Conservation (phyloP, 2,113 vertebrate genomes). For the Pelvicachromis taeniatus region DNA sequence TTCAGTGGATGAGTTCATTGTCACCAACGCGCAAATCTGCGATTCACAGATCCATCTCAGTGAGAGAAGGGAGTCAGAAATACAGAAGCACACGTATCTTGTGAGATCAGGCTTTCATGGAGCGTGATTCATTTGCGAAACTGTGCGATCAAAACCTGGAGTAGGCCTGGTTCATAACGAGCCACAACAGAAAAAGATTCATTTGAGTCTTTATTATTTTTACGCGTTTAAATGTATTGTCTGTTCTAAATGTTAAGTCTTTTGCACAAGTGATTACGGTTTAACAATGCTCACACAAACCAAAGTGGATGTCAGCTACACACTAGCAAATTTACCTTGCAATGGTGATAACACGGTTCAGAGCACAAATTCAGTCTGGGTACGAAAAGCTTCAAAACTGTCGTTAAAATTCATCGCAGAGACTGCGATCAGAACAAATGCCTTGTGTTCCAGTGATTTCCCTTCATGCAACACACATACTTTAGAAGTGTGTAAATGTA, state of each 20-base stretch:
- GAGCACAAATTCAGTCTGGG: neutral
- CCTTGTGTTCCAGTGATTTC: neutral
- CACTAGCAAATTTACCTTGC: neutral
- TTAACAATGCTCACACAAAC: neutral
- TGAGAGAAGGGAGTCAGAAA: constrained; percentile 2
- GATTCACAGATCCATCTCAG: constrained; percentile 58
- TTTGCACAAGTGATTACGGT: neutral
- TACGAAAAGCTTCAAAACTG: neutral
- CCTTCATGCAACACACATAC: neutral
- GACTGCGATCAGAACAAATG: neutral
- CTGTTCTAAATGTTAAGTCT: fast-evolving
- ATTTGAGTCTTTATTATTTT: neutral
- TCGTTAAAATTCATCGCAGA: neutral
- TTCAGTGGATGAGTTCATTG: constrained; percentile 68
- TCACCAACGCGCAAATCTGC: constrained; percentile 38
- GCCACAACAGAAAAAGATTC: neutral
- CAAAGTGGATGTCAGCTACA: neutral
- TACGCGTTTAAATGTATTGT: neutral
- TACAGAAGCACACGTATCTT: neutral
- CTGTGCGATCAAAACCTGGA: neutral
- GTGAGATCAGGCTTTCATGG: neutral
- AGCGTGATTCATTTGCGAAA: neutral
- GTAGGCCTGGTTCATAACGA: neutral
- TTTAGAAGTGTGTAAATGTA: neutral
- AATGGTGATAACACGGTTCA: neutral